Base-by-base conservation (phyloP, 2,113 vertebrate species). In the Alces alces region DNA sequence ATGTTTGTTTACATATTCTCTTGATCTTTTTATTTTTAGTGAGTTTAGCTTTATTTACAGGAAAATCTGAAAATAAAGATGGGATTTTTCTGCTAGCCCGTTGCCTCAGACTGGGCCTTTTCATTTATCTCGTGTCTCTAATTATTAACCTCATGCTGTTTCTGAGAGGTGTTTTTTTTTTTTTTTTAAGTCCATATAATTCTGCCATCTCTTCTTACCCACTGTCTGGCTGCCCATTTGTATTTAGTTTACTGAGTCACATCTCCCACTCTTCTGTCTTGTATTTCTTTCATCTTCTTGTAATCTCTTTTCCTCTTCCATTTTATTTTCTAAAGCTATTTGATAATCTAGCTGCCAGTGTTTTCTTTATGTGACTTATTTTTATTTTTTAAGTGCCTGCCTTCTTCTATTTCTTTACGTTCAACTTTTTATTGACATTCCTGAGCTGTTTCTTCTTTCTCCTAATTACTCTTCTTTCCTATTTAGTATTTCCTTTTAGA, bases 261-360 rank as follows among this genome's bases (percentile, higher is more conserved):
- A 66, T 60, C 43, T 55, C 7, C 36, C 79, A 36, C 45, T 90
- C 93, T 96, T 87, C 21, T 93, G 27, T 70, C 25, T 91, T 76
- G 1, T 93, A 8, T 76, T 70, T 94, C 1, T 61, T 89, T n/a
- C 4, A 61, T 95, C 7, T 55, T 82, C 91, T 83, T 89, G 7
- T 91, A 55, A 78, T 91, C 43, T 3, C 11, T 95, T 97, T 93
- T 88, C 10, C 14, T 55, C 45, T 90, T 84, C 47, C 39, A 2
- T 61, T 93, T 87, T 89, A 43, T 90, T 93, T 97, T 87, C 9
- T 73, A 97, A 95, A 58, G 16, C 45, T 4, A 25, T 85, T 95
- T 96, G 86, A 23, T 76, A 89, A 55, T n/a, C 7, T 92, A 76
- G 3, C 23, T 66, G 14, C 91, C 30, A 91, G 0, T 93, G 55